These are phyloP conservation scores for Drosophila azteca DNA, from an alignment of 1,140 invertebrate species.

Conservation along the genomic window DNA sequence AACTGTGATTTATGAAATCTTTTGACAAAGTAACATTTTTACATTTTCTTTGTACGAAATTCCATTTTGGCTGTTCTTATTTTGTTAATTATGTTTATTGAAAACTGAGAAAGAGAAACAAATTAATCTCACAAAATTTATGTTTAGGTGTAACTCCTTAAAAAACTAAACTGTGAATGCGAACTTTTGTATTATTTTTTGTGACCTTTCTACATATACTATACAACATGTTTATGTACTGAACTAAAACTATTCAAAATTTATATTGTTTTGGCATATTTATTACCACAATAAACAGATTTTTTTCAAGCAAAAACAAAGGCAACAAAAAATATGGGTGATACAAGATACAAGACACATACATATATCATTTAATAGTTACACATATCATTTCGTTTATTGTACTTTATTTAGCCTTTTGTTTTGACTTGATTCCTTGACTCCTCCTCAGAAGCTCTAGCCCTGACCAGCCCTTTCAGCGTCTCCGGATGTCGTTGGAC, in stretches of 20 bases:
- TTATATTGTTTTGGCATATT: conserved; percentile 48
- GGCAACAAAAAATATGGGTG: conserved; percentile 3
- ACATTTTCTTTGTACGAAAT: conserved; percentile 75
- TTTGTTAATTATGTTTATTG: conserved; percentile 56
- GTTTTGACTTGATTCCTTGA: no score
- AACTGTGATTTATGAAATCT: conserved; percentile 79
- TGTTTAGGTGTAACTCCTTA: conserved; percentile 58
- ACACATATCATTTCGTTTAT: neutral
- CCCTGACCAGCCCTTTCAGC: no score
- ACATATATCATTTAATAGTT: neutral
- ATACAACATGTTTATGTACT: conserved; percentile 58
- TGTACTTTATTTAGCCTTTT: neutral
- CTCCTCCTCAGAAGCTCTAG: neutral
- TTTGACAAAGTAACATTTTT: conserved; percentile 64
- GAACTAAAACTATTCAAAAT: conserved; percentile 64
- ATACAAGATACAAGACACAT: no score
- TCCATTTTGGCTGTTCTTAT: conserved; percentile 77
- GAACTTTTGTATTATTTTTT: conserved; percentile 81
- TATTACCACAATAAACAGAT: conserved; percentile 39
- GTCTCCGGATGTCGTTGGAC: no score
- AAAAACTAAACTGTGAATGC: conserved; percentile 66
- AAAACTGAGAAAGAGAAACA: conserved; percentile 17
- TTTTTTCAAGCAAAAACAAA: conserved; percentile 34
- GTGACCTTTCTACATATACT: conserved; percentile 53
- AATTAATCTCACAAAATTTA: conserved; percentile 70